A percentile compares a stretch with the other conserved stretches of the same genome.
phyloP scores from a whole-genome alignment of 2,113 vertebrate genomes.

The Trichomycterus rosablanca region DNA sequence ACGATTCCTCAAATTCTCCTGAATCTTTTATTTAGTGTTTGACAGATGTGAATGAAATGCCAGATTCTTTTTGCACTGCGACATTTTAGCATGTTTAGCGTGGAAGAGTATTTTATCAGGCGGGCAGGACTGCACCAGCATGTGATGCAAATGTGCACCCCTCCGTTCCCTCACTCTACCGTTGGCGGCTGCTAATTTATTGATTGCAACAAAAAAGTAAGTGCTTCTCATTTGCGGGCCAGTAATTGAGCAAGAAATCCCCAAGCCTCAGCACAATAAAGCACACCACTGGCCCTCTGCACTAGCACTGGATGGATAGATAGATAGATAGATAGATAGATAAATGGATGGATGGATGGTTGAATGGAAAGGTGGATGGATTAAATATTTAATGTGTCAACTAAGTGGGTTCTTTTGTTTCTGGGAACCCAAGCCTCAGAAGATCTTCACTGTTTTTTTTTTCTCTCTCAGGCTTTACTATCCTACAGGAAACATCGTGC shows the following conservation, averaged over 20 bases:
- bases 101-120: no score
- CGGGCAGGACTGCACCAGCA: no score
- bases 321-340: no score
- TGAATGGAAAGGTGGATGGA: no score
- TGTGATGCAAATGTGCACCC: no score
- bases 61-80: no score
- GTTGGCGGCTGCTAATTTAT: constrained; percentile 30
- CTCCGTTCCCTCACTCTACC: background rate
- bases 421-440: constrained; percentile 7
- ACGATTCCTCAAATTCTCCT: no score
- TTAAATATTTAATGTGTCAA: constrained; percentile 17
- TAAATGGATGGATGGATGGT: no score
- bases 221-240: constrained; percentile 22
- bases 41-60: no score
- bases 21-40: no score
- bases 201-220: constrained; percentile 38
- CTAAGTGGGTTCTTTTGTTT: constrained; percentile 7
- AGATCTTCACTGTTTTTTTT: background rate
- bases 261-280: constrained; percentile 43
- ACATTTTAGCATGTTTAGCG: no score
- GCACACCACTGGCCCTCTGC: constrained; percentile 21
- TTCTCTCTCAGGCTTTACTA: background rate
- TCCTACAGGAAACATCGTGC: background rate
- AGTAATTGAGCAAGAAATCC: constrained; percentile 34
- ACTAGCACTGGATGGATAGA: background rate